Evolutionary conservation across 1,140 invertebrate genomes (phyloP).

Genomic region (Aphaenogaster floridana): DNA sequence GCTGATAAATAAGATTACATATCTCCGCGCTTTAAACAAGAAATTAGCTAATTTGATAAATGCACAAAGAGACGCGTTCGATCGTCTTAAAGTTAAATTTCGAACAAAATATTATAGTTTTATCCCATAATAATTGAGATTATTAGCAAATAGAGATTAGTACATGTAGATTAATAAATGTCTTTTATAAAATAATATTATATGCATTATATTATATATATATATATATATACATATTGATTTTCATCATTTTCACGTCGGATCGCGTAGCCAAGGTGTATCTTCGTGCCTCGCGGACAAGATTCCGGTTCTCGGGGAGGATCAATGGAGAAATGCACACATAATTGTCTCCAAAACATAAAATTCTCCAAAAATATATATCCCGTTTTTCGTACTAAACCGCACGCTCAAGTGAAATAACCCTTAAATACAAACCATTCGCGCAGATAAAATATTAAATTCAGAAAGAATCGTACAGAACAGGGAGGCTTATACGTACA

Average conservation of each 20-base stretch:
- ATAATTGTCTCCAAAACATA: slow-evolving; percentile 54
- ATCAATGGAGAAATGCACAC: slow-evolving; percentile 48
- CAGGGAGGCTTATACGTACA: not conserved
- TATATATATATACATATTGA: slow-evolving; percentile 20
- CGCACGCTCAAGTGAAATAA: not conserved
- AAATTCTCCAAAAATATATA: slow-evolving; percentile 73
- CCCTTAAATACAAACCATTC: slow-evolving; percentile 32
- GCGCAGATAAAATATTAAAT: not conserved
- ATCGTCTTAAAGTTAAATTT: slow-evolving; percentile 10
- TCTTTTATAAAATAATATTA: slow-evolving; percentile 42
- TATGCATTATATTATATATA: not conserved
- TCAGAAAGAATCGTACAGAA: not conserved
- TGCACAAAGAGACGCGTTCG: not conserved
- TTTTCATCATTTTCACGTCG: slow-evolving; percentile 4
- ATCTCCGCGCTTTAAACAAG: slow-evolving; percentile 17
- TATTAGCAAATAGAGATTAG: slow-evolving; percentile 40
- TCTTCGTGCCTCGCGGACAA: slow-evolving; percentile 3
- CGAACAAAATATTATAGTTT: slow-evolving; percentile 2
- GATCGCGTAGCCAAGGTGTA: not conserved
- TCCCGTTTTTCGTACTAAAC: slow-evolving; percentile 18
- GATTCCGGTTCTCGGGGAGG: not conserved
- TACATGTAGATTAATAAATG: slow-evolving; percentile 36
- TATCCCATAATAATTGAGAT: slow-evolving; percentile 22
- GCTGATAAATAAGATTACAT: slow-evolving; percentile 7
- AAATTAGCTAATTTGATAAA: slow-evolving; percentile 13